Base-by-base conservation (phyloP, 37 sponge, comb jelly and placozoan genomes). In the Agelas oroides region DNA sequence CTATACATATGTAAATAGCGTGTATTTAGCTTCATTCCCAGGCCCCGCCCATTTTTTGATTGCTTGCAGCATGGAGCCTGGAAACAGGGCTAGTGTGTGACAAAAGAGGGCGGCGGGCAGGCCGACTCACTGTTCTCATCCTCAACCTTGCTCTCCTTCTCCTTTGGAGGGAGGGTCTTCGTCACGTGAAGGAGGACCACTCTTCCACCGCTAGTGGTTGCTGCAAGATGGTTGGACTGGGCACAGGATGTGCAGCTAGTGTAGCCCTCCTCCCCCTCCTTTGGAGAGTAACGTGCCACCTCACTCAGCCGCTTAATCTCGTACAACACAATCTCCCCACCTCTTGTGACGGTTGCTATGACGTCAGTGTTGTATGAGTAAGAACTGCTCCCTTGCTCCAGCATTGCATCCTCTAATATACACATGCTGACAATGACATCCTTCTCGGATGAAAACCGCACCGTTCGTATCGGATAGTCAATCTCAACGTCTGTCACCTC, bases 251-350 rank as follows among this genome's bases (percentile, higher is more conserved):
- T 23, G 27, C 81, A 80, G 56, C 38, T 21, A 1, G 53, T 41
- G 53, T 24, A 78, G 55, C 16, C 34, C 5, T 65, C 31, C 5
- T 39, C 65, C 13, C 31, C 52, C 2, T n/a, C 79, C 18, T 16
- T n/a, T 0, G 61, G 16, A 33, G 35, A 24, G 31, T 18, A 56
- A 57, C 71, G 35, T 46, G 25, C 21, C 32, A 37, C 46, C 37
- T 58, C 72, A 6, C 19, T 35, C 33, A 27, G 37, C 20, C 13
- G 16, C 24, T 65, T 59, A 6, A 37, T 54, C 23, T 65, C 75
- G 32, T 74, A 84, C 24, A 84, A 28, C 25, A 39, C 37, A 65
- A 84, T 65, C 35, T 53, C 64, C 21, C 84, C 84, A 32, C 54
- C 24, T 13, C 63, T 25, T 12, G 41, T 75, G 31, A 84, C 33